Conservation (phyloP, 2,113 vertebrate genomes). For the Callaeas wilsoni region DNA sequence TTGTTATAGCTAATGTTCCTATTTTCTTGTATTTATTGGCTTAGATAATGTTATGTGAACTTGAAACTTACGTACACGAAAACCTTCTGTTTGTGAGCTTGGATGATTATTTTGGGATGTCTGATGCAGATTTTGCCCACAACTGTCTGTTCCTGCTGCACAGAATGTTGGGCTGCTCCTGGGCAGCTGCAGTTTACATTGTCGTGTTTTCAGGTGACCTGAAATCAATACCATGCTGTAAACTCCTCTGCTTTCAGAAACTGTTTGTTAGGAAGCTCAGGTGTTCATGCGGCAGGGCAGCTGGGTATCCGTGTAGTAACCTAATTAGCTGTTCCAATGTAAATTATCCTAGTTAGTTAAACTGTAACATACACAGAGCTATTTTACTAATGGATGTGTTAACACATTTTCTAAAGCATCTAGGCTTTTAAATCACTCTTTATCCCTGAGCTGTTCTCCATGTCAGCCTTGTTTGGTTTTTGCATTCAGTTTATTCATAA, state of each 20-base stretch:
- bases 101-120: background rate
- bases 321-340: background rate
- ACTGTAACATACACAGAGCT: background rate
- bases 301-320: background rate
- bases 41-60: background rate
- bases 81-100: background rate
- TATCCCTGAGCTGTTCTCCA: background rate
- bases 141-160: background rate
- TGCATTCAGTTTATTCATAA: background rate
- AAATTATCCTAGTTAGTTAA: background rate
- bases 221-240: background rate
- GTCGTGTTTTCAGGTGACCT: background rate
- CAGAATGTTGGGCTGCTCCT: background rate
- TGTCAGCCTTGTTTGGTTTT: background rate
- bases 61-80: background rate
- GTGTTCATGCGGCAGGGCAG: background rate
- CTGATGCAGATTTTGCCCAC: background rate
- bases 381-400: background rate
- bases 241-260: background rate
- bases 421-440: background rate
- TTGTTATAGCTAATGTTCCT: background rate
- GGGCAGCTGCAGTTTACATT: background rate
- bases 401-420: background rate
- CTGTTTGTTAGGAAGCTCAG: background rate
- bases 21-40: background rate